phyloP scores from a whole-genome alignment of 2,888 invertebrate genomes.

The Ectobius pallidus region DNA sequence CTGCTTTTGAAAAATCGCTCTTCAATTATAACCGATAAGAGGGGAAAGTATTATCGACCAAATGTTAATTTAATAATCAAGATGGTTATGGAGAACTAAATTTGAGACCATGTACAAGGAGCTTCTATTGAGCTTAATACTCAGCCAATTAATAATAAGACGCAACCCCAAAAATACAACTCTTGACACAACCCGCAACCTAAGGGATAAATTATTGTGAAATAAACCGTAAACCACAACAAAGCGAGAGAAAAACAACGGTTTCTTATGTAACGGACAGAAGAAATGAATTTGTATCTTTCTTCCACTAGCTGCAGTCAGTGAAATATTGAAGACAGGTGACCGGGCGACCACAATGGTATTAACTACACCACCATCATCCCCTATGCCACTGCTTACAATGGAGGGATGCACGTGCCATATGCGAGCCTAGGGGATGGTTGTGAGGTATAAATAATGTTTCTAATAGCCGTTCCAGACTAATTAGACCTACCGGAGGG shows the following conservation, averaged over 20 bases:
- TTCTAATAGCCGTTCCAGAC: constrained; percentile 21
- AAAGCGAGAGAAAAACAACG: constrained; percentile 9
- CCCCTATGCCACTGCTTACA: neutral
- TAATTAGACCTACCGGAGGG: constrained; percentile 17
- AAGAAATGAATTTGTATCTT: constrained; percentile 1
- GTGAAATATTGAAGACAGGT: constrained; percentile 30
- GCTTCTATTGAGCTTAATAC: no score
- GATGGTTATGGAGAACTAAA: no score
- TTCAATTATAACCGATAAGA: no score
- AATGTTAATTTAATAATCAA: no score
- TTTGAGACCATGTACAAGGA: no score
- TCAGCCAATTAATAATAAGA: no score
- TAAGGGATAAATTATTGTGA: no score
- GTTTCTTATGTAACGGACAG: constrained; percentile 2
- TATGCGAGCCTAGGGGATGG: constrained; percentile 16
- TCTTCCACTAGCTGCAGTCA: neutral
- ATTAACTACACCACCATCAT: constrained; percentile 9
- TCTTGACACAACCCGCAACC: no score
- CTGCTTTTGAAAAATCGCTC: no score
- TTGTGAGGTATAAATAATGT: constrained; percentile 10
- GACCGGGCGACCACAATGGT: constrained; percentile 13
- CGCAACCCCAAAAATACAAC: no score
- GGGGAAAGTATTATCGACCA: no score
- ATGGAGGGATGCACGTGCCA: constrained; percentile 29
- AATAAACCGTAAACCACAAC: neutral